Percentiles rank a stretch among this genome's conserved stretches.
phyloP scores from a whole-genome alignment of 1,140 invertebrate species.

The Rhizoglyphus robini region DNA sequence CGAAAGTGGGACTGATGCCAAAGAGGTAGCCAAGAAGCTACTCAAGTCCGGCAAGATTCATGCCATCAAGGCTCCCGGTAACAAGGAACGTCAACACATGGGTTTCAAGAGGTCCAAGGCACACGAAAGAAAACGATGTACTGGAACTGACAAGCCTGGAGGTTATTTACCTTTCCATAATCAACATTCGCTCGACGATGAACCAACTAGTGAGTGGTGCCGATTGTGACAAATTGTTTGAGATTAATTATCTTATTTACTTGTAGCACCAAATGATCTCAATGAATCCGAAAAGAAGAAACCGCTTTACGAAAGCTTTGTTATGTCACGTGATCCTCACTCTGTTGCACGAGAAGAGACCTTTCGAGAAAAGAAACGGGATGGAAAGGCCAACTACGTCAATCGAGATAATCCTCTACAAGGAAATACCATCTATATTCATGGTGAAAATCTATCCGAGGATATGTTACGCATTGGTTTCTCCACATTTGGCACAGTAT shows the following conservation, averaged over 20 bases:
- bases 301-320: constrained; percentile 73
- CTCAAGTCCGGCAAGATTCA: constrained; percentile 83
- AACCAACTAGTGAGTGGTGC: constrained; percentile 25
- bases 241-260: background rate
- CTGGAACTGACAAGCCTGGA: constrained; percentile 42
- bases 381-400: constrained; percentile 29
- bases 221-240: constrained; percentile 9
- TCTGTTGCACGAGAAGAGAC: constrained; percentile 34
- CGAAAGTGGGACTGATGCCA: constrained; percentile 50
- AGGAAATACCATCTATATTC: constrained; percentile 72
- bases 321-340: constrained; percentile 54
- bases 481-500: constrained; percentile 57
- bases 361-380: constrained; percentile 38
- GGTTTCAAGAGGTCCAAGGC: constrained; percentile 64
- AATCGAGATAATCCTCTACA: constrained; percentile 48
- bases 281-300: background rate
- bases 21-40: constrained; percentile 84
- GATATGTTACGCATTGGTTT: constrained; percentile 66
- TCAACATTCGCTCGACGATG: constrained; percentile 52
- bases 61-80: constrained; percentile 48
- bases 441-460: constrained; percentile 63
- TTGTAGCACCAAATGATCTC: background rate
- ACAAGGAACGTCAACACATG: constrained; percentile 50
- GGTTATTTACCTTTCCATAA: constrained; percentile 81
- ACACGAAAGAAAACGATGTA: constrained; percentile 58